A percentile compares a stretch with the other conserved stretches of the same genome.
These are phyloP conservation scores for Azemiops feae DNA, from an alignment of 2,113 vertebrate genomes.

Conservation along the genomic window DNA sequence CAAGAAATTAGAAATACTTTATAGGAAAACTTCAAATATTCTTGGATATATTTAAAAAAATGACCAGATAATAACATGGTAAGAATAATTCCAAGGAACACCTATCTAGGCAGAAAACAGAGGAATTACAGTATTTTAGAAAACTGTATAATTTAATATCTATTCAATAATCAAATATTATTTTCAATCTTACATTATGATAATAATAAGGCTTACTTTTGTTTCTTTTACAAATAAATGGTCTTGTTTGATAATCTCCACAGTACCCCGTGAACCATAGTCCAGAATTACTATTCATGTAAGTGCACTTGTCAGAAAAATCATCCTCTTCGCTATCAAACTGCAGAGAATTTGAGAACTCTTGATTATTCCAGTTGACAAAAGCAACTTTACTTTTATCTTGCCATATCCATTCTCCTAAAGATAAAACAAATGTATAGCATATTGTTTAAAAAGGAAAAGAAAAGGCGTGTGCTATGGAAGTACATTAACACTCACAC, in stretches of 20 bases:
- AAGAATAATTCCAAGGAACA: not conserved
- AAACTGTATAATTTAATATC: not conserved
- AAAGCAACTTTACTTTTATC: conserved; percentile 81
- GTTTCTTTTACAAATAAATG: conserved; percentile 87
- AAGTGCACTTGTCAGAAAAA: conserved; percentile 73
- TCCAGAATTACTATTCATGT: conserved; percentile 71
- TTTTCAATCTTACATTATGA: not conserved
- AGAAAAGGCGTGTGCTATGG: not conserved
- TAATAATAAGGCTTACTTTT: conserved; percentile 78
- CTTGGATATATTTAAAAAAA: not conserved
- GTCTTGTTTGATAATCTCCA: conserved; percentile 59
- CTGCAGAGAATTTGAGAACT: conserved; percentile 50
- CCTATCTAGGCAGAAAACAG: not conserved
- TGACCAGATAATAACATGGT: not conserved
- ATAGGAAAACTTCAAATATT: not conserved
- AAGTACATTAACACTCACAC: not conserved
- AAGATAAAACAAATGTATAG: conserved; percentile 12
- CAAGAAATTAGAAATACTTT: not conserved
- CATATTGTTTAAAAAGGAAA: not conserved
- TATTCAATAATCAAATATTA: not conserved
- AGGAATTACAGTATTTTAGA: not conserved
- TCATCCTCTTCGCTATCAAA: fast-evolving
- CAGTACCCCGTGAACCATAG: conserved; percentile 80
- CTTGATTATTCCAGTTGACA: conserved; percentile 83
- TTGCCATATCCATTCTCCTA: conserved; percentile 84